Conservation (phyloP, 2,888 invertebrate species). For the Cheilosia vulpina region DNA sequence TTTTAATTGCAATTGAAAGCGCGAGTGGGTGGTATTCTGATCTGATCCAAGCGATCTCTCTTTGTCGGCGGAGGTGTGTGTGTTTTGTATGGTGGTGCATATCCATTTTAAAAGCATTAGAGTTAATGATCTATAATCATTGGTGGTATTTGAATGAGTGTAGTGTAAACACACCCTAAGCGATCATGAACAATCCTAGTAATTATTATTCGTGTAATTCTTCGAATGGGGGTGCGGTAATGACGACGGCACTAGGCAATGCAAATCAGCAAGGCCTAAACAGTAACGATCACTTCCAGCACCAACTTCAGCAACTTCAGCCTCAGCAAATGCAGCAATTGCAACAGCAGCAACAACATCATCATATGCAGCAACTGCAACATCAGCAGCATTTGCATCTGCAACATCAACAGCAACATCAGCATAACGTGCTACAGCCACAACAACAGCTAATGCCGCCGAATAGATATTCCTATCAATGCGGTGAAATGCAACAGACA, state of each 20-base stretch:
- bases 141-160: constrained; percentile 73
- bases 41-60: constrained; percentile 15
- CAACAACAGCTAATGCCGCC: constrained; percentile 38
- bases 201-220: constrained; percentile 75
- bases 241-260: constrained; percentile 66
- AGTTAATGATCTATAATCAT: constrained; percentile 72
- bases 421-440: constrained; percentile 18
- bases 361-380: constrained; percentile 36
- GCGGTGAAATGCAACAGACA: constrained; percentile 54
- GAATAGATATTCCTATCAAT: constrained; percentile 51
- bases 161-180: constrained; percentile 72
- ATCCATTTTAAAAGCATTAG: constrained; percentile 61
- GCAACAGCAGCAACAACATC: constrained; percentile 33
- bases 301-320: constrained; percentile 47
- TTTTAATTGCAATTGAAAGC: constrained; percentile 63
- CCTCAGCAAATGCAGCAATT: constrained; percentile 32
- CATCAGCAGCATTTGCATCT: constrained; percentile 35
- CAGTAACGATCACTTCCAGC: constrained; percentile 61
- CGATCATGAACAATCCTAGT: constrained; percentile 75
- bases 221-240: constrained; percentile 75
- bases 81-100: not conserved
- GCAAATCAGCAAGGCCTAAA: constrained; percentile 66
- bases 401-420: constrained; percentile 38
- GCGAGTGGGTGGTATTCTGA: constrained; percentile 63
- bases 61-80: constrained; percentile 5